Conservation (phyloP, 1,140 invertebrate species). For the Agraylea sexmaculata region DNA sequence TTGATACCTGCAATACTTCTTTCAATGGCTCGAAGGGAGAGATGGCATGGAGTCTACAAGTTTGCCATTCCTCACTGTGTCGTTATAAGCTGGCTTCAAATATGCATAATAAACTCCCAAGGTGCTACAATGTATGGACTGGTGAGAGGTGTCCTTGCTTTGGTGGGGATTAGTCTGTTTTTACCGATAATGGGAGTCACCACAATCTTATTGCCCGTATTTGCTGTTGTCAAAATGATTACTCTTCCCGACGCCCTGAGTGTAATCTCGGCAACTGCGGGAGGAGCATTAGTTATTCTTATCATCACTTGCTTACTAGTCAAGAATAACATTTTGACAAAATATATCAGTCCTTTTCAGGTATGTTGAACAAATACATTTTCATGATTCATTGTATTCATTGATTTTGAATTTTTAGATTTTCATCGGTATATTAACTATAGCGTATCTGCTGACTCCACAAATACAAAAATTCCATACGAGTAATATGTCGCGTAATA, state of each 20-base stretch:
- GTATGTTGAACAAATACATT: conserved; percentile 27
- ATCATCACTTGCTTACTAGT: conserved; percentile 52
- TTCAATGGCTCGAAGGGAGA: conserved; percentile 56
- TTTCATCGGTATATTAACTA: conserved; percentile 9
- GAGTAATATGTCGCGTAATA: conserved; percentile 14
- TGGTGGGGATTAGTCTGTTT: conserved; percentile 66
- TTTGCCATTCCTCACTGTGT: conserved; percentile 73
- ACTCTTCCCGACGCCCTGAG: conserved; percentile 51
- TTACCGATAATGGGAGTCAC: conserved; percentile 64
- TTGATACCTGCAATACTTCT: conserved; percentile 61
- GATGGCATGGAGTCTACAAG: conserved; percentile 67
- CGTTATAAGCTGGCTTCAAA: conserved; percentile 75
- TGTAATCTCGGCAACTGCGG: conserved; percentile 41
- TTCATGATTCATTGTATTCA: conserved; percentile 26
- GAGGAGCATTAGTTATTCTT: conserved; percentile 44
- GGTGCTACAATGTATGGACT: conserved; percentile 70
- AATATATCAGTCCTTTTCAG: conserved; percentile 52
- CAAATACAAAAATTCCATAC: conserved; percentile 18
- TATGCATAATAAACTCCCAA: conserved; percentile 66
- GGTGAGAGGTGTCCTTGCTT: conserved; percentile 58
- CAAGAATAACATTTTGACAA: conserved; percentile 45
- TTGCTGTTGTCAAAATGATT: conserved; percentile 57
- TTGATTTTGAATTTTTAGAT: conserved; percentile 27
- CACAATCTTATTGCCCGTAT: conserved; percentile 57
- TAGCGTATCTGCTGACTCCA: conserved; percentile 15